Percentiles rank a stretch among this genome's conserved stretches.
These are phyloP conservation scores for Resseliella maxima DNA, from an alignment of 2,888 invertebrate species.

Conservation along the genomic window DNA sequence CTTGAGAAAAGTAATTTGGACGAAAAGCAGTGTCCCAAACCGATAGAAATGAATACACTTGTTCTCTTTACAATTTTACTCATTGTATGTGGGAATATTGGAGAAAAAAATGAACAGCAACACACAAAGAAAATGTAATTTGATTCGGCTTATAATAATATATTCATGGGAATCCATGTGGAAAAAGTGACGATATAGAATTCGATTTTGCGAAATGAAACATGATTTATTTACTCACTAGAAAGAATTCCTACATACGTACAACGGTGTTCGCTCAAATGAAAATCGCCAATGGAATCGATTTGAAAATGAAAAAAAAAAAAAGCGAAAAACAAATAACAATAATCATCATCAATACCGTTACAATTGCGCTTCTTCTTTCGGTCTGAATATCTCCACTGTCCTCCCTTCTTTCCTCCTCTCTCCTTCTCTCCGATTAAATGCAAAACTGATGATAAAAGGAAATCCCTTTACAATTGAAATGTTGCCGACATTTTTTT, in stretches of 20 bases:
- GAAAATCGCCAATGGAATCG: background rate
- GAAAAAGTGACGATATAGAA: conserved; percentile 22
- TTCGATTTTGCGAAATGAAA: conserved; percentile 24
- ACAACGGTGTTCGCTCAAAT: background rate
- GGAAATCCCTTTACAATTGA: background rate
- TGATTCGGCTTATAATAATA: conserved; percentile 42
- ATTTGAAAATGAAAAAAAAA: too few relatives aligned
- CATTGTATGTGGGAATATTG: too few relatives aligned
- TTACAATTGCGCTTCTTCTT: background rate
- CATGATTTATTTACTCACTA: background rate
- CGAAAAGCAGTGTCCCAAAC: too few relatives aligned
- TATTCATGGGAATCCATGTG: conserved; percentile 10
- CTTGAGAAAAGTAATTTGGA: too few relatives aligned
- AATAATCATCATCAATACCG: background rate
- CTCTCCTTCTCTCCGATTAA: too few relatives aligned
- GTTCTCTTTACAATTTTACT: too few relatives aligned
- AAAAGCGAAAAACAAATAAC: background rate
- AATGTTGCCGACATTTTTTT: background rate
- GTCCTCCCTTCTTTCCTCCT: background rate
- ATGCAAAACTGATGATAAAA: background rate
- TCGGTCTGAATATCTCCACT: background rate
- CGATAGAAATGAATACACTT: too few relatives aligned
- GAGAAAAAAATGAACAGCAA: background rate
- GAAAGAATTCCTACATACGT: background rate
- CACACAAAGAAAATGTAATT: background rate